Evolutionary conservation across 2,797 vertebrate genomes (phyloP), one percentile per base, ranked within the genome.

Genomic region (Epinephelus coioides): DNA sequence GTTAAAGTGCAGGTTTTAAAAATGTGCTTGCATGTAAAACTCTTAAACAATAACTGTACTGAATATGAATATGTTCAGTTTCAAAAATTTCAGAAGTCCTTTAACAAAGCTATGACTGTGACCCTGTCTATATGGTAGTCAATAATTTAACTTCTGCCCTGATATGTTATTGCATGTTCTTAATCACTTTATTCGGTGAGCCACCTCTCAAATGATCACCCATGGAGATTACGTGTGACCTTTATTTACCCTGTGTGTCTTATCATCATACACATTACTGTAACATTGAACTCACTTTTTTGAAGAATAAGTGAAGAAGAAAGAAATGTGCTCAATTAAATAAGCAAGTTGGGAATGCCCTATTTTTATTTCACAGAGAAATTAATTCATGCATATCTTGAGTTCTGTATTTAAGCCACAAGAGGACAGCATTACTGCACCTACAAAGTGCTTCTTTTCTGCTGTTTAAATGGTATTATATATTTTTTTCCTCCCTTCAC

Each of bases 381-480:
- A 55, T 55, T 44, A 56, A 44, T 60, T 14, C 34, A 59, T 13
- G 12, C 19, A 47, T 6, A n/a, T 49, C 3, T 2, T 30, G 19
- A 69, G 2, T 23, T 50, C 3, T 53, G 27, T 55, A 43, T 34
- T 66, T 21, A 51, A 27, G 18, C 84, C 83, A 86, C 85, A 79
- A 78, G 73, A 84, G 78, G 69, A 18, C 10, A 88, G 72, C 73
- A 69, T 34, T 78, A 10, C 25, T 73, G 18, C 18, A 68, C 2
- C 12, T 30, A 38, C 0, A 4, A 49, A 1, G 17, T 34, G 53
- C 1, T 50, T 13, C 76, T 19, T 9, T 30, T 30, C 4, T 23
- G 7, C 30, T 38, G 7, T 34, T 25, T 15, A 65, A 15, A 23
- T 12, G 23, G 23, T 8, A 5, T 12, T 72, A 23, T 27, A 3